A percentile compares a stretch with the other conserved stretches of the same genome.
Evolutionary conservation across 2,888 invertebrate species (phyloP).

Genomic region (Leptodirus hochenwartii): DNA sequence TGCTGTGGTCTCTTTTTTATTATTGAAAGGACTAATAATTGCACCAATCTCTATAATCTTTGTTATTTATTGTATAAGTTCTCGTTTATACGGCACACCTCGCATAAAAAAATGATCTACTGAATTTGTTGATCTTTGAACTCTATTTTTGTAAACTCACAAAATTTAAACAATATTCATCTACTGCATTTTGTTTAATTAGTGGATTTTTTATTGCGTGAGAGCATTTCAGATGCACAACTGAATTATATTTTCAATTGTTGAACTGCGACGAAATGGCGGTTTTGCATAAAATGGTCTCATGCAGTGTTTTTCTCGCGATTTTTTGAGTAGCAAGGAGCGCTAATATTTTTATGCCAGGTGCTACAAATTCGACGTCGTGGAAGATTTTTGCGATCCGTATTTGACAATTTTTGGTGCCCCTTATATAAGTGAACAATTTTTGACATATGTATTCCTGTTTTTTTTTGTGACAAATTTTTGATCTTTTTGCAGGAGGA

Average conservation of each 20-base stretch:
- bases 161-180: not conserved
- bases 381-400: conserved; percentile 7
- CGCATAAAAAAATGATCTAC: conserved; percentile 18
- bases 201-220: not conserved
- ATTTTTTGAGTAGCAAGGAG: conserved; percentile 25
- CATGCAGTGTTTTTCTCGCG: conserved; percentile 11
- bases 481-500: too few species aligned
- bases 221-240: not conserved
- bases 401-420: conserved; percentile 7
- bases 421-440: too few species aligned
- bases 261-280: conserved; percentile 4
- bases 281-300: too few species aligned
- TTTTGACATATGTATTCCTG: too few species aligned
- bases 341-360: conserved; percentile 24
- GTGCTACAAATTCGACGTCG: conserved; percentile 19
- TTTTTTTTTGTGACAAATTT: too few species aligned
- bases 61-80: conserved; percentile 33
- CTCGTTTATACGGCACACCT: conserved; percentile 45
- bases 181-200: not conserved
- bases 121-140: not conserved
- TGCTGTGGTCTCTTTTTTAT: conserved; percentile 30
- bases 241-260: not conserved
- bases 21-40: conserved; percentile 4
- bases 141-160: not conserved
- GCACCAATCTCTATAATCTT: conserved; percentile 28